phyloP scores from a whole-genome alignment of 1,140 invertebrate species.

The Panagrolaimus sp. region DNA sequence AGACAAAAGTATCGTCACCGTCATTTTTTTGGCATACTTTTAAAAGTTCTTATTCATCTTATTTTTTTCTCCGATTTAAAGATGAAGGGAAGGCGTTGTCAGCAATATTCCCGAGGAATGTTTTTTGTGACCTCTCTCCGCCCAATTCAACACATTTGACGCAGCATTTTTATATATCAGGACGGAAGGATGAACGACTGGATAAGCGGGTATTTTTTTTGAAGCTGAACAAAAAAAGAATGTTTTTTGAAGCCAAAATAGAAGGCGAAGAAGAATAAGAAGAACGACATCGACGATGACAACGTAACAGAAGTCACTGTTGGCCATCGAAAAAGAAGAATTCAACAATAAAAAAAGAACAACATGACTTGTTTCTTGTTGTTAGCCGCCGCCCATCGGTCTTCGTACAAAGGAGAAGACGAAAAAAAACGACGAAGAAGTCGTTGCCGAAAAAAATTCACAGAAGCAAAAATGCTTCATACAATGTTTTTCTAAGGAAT shows the following conservation, averaged over 20 bases:
- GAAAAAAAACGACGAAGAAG: slow-evolving; percentile 3
- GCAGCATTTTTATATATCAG: not conserved
- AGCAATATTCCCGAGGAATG: too few species aligned
- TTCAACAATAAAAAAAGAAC: slow-evolving; percentile 2
- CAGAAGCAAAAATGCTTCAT: not conserved
- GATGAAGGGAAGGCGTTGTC: too few species aligned
- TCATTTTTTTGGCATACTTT: too few species aligned
- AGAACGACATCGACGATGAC: not conserved
- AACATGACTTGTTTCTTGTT: not conserved
- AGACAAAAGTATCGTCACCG: too few species aligned
- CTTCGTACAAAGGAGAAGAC: slow-evolving; percentile 9
- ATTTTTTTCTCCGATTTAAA: too few species aligned
- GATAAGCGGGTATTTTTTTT: slow-evolving; percentile 11
- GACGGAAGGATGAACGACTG: slow-evolving; percentile 12
- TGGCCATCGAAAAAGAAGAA: slow-evolving; percentile 5
- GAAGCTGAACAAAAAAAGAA: not conserved
- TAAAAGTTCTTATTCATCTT: too few species aligned
- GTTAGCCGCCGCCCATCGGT: slow-evolving; percentile 12
- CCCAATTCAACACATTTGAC: slow-evolving; percentile 16
- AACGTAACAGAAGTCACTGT: slow-evolving; percentile 15
- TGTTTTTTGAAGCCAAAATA: not conserved
- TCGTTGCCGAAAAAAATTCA: slow-evolving; percentile 1
- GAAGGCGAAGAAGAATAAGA: too few species aligned
- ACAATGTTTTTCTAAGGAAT: too few species aligned
- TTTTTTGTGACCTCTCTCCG: not conserved